A percentile compares a stretch with the other conserved stretches of the same genome.
These are phyloP conservation scores for Camptogramma bilineatum DNA, from an alignment of 2,888 invertebrate genomes.

Conservation along the genomic window DNA sequence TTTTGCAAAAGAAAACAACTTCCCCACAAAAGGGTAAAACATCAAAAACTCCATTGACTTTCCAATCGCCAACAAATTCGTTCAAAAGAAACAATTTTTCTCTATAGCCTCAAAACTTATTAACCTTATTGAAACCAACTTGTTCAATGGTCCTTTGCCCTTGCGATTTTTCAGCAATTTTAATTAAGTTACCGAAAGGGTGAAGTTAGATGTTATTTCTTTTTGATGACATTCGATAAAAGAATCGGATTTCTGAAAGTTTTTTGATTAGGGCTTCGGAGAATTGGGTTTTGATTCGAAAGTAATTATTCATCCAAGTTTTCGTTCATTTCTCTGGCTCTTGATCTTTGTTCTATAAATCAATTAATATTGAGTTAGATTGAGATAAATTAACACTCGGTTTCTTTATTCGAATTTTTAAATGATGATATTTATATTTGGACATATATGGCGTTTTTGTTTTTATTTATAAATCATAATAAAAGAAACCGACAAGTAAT, in stretches of 20 bases:
- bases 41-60: constrained; percentile 20
- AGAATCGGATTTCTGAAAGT: constrained; percentile 61
- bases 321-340: constrained; percentile 43
- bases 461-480: constrained; percentile 31
- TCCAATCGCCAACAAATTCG: constrained; percentile 21
- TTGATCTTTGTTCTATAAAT: constrained; percentile 45
- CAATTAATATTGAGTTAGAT: constrained; percentile 37
- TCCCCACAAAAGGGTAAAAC: constrained; percentile 28
- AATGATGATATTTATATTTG: constrained; percentile 27
- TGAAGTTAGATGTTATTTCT: constrained; percentile 72
- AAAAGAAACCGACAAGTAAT: constrained; percentile 35
- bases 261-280: constrained; percentile 52
- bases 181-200: constrained; percentile 79
- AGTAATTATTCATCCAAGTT: constrained; percentile 53
- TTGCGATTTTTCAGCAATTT: constrained; percentile 57
- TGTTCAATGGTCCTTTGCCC: constrained; percentile 46
- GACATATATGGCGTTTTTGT: constrained; percentile 19
- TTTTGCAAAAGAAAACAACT: constrained; percentile 15
- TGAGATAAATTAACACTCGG: constrained; percentile 39
- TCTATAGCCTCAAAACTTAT: constrained; percentile 44
- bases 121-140: constrained; percentile 52
- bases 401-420: constrained; percentile 32
- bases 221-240: constrained; percentile 83
- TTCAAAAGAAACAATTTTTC: constrained; percentile 39
- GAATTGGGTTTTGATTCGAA: constrained; percentile 66